Base-by-base conservation (phyloP, 2,888 invertebrate species). In the Plutella xylostella region DNA sequence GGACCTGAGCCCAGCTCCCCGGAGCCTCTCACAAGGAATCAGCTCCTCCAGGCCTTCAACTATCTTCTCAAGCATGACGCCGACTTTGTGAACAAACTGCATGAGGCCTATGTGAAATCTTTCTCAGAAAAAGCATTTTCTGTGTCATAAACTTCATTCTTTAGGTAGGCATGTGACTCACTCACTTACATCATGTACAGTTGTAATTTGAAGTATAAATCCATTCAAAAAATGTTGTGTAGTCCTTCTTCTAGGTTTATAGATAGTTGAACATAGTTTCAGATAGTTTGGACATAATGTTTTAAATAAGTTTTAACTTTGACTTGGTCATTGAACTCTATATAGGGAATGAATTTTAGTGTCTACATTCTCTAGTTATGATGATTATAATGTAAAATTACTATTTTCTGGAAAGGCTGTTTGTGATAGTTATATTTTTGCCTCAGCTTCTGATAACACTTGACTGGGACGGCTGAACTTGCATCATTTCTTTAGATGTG, bases 51-150 rank as follows among this genome's bases (percentile, higher is more conserved):
- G 79, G 95, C 96, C 21, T 89, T 97, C 63, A 90, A 91, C 58
- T 92, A 95, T 78, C 86, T 97, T 47, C 84, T 96, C 47, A 92
- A 93, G 79, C 92, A 92, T 73, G 96, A 97, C 72, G 87, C 91
- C 25, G 92, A 93, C 55, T 97, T 97, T 79, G 89, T 95, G 28
- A 91, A 90, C 63, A 94, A 93, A 72, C 84, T 97, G 51, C 96
- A 97, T 66, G 94, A 96, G 77, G 96, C 94, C 45, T 97, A 97
- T 68, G 90, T 96, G 15, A 93, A 94, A 76, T 92, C 93, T 25
- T 91, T 93, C 63, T 87, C 91, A 64, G 91, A 92, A 64, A 83
- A 83, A 62, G 65, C 79, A 45, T 82, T 75, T 58, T 82, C 82
- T 47, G 82, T 82, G 57, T 83, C 82, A 67, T 83, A 83, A 77